phyloP scores from a whole-genome alignment of 2,888 invertebrate genomes.

The Mythimna pallens region DNA sequence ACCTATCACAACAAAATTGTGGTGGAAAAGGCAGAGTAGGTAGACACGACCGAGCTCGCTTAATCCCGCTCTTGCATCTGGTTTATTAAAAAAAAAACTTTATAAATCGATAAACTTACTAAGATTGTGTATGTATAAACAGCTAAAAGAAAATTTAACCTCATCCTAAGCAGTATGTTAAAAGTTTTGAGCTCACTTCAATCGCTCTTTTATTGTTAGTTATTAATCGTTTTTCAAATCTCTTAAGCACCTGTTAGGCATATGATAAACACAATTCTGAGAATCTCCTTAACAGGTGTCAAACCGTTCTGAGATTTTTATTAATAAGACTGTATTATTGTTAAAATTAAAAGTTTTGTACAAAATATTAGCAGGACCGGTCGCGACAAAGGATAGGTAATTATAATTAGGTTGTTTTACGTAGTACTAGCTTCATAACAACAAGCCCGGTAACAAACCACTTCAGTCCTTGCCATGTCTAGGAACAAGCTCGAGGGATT shows the following conservation, averaged over 20 bases:
- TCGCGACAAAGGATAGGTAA: background rate
- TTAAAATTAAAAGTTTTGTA: background rate
- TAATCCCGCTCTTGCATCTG: too few relatives aligned
- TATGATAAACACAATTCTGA: background rate
- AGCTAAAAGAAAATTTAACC: too few relatives aligned
- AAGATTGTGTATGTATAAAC: too few relatives aligned
- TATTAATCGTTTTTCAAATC: background rate
- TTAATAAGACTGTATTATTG: background rate
- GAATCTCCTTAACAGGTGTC: background rate
- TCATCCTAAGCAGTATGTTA: too few relatives aligned
- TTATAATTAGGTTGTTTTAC: background rate
- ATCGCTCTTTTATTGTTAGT: too few relatives aligned
- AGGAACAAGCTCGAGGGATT: conserved; percentile 11
- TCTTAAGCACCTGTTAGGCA: background rate
- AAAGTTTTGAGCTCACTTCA: too few relatives aligned
- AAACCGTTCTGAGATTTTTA: background rate
- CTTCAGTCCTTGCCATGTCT: conserved; percentile 9
- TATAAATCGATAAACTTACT: too few relatives aligned
- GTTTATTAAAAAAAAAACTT: too few relatives aligned
- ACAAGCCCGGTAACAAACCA: background rate
- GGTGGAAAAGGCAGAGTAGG: too few relatives aligned
- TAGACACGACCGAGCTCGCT: too few relatives aligned
- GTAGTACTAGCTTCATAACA: background rate
- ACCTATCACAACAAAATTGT: too few relatives aligned
- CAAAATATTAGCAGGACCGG: background rate